phyloP scores from a whole-genome alignment of 2,797 vertebrate genomes.

The Schizothorax lantsangensis region DNA sequence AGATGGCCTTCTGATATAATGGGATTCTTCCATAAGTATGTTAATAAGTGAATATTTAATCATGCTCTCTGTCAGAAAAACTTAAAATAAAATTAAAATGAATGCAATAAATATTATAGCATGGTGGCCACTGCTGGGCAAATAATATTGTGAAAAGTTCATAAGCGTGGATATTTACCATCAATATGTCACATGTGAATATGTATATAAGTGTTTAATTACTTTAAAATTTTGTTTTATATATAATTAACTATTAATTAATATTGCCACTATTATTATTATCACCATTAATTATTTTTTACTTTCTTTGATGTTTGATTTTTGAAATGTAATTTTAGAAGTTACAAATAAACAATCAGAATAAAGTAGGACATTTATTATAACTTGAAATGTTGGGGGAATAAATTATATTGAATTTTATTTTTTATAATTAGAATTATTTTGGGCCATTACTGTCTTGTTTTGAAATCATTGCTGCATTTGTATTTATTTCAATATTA shows the following conservation, averaged over 20 bases:
- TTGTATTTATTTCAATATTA: not conserved
- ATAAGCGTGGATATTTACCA: not conserved
- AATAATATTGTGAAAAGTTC: not conserved
- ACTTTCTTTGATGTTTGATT: not conserved
- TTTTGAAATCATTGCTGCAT: not conserved
- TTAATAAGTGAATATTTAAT: conserved; percentile 19
- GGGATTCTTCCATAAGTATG: not conserved
- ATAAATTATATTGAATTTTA: not conserved
- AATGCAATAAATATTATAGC: not conserved
- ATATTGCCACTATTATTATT: no score
- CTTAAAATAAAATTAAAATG: not conserved
- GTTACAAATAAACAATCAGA: not conserved
- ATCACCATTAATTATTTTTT: no score
- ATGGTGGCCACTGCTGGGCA: not conserved
- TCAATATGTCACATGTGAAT: not conserved
- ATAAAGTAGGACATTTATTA: no score
- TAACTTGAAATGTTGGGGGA: no score
- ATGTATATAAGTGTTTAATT: not conserved
- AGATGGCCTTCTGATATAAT: conserved; percentile 28
- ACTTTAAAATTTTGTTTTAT: not conserved
- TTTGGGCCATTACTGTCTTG: not conserved
- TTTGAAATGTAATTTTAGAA: not conserved
- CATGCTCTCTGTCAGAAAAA: conserved; percentile 2
- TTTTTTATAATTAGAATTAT: not conserved
- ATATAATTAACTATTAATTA: no score